A percentile compares a stretch with the other conserved stretches of the same genome.
phyloP scores from a whole-genome alignment of 2,888 invertebrate genomes.

The Himalopsyche kuldschensis region DNA sequence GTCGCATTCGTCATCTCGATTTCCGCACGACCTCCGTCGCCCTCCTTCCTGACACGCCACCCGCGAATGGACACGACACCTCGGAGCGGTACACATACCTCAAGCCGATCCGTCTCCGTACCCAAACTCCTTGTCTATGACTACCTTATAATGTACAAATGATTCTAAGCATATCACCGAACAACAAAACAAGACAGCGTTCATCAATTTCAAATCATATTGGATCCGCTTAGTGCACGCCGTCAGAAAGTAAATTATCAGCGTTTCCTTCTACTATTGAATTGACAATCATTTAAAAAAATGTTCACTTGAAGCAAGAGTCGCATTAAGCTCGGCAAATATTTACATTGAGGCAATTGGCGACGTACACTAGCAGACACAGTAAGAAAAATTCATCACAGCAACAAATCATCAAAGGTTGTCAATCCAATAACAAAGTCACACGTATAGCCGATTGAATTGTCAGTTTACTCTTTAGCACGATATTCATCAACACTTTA shows the following conservation, averaged over 20 bases:
- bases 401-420: background rate
- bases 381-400: background rate
- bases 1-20: constrained; percentile 23
- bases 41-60: too few relatives aligned
- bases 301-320: background rate
- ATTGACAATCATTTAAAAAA: background rate
- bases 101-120: background rate
- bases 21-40: background rate
- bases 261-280: background rate
- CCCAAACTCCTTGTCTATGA: background rate
- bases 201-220: too few relatives aligned
- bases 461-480: background rate
- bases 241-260: background rate
- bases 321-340: background rate
- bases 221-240: too few relatives aligned
- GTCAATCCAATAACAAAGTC: background rate
- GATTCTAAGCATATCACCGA: background rate
- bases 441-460: background rate
- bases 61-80: background rate
- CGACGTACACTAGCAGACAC: too few relatives aligned
- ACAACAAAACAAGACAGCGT: background rate
- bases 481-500: background rate
- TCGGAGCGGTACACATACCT: background rate
- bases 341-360: background rate
- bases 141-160: background rate